Conservation (phyloP, 2,113 vertebrate genomes). For the Aldabrachelys gigantea region DNA sequence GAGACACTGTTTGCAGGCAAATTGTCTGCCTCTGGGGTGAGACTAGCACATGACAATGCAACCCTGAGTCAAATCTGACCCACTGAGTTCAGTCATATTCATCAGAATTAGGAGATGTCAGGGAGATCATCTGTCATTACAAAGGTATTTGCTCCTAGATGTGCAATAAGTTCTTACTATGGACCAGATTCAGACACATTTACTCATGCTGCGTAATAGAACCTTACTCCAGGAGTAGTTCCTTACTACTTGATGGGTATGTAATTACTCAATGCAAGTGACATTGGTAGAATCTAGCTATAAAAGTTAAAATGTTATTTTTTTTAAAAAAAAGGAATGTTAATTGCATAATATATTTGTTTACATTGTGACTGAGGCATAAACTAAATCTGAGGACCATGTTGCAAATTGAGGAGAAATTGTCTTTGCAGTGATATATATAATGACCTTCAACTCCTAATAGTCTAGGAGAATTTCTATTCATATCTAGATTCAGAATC, state of each 20-base stretch:
- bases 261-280: not conserved
- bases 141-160: not conserved
- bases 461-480: not conserved
- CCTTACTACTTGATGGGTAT: not conserved
- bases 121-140: not conserved
- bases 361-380: not conserved
- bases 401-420: not conserved
- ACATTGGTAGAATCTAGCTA: not conserved
- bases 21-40: not conserved
- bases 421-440: not conserved
- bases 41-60: not conserved
- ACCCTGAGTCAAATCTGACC: not conserved
- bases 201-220: not conserved
- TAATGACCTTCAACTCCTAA: not conserved
- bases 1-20: not conserved
- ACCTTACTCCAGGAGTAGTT: not conserved
- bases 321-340: not conserved
- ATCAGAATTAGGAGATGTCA: not conserved
- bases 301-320: not conserved
- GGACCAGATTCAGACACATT: not conserved
- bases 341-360: not conserved
- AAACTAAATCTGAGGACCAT: not conserved
- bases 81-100: not conserved
- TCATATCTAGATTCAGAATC: not conserved
- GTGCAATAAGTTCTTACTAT: not conserved